A percentile compares a stretch with the other conserved stretches of the same genome.
phyloP scores from a whole-genome alignment of 2,888 invertebrate species.

The Apamea crenata region DNA sequence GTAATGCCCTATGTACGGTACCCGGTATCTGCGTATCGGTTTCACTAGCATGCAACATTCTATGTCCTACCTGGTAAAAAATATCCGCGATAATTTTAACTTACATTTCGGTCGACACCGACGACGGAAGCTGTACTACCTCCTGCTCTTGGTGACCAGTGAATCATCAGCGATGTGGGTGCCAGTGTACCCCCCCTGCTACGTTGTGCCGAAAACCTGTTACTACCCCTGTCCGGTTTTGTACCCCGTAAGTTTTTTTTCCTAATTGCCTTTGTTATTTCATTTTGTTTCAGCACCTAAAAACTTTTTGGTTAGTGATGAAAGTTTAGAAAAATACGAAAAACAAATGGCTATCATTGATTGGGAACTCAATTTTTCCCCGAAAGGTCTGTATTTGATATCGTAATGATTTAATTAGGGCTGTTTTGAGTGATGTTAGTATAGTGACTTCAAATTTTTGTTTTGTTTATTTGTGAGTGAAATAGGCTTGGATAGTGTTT shows the following conservation, averaged over 20 bases:
- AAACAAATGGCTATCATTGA: conserved; percentile 55
- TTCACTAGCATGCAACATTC: conserved; percentile 22
- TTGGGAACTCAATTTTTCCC: conserved; percentile 51
- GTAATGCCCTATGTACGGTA: too few species aligned
- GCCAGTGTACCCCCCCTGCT: not conserved
- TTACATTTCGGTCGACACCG: not conserved
- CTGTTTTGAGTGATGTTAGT: not conserved
- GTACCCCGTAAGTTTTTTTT: not conserved
- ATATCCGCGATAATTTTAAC: not conserved
- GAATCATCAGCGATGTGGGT: conserved; percentile 9
- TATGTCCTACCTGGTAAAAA: not conserved
- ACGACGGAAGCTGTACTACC: too few species aligned
- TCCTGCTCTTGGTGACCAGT: not conserved
- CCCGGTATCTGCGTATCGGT: not conserved
- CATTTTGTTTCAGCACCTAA: conserved; percentile 59
- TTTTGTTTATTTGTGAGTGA: too few species aligned
- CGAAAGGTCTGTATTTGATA: conserved; percentile 47
- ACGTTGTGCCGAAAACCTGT: not conserved
- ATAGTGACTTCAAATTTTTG: too few species aligned
- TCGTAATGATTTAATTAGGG: not conserved
- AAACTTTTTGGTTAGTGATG: conserved; percentile 42
- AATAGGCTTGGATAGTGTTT: too few species aligned
- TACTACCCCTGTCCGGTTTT: accelerated
- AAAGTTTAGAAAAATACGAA: conserved; percentile 44
- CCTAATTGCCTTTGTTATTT: not conserved